Base-by-base conservation (phyloP, 2,113 vertebrate genomes). In the Trematomus loennbergii region DNA sequence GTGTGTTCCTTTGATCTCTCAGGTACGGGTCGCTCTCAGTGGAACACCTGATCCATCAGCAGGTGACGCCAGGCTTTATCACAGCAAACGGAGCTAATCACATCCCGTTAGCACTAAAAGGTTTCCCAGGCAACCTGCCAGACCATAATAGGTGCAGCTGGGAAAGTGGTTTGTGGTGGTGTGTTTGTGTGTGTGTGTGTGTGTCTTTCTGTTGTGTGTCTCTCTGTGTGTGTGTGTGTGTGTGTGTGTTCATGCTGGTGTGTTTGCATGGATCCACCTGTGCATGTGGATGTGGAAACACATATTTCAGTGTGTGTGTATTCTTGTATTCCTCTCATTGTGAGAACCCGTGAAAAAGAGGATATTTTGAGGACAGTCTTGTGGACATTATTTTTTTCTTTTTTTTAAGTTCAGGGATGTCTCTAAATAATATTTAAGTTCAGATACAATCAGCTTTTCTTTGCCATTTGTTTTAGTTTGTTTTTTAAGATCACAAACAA, bases 61-160 rank as follows among this genome's bases (percentile, higher is more conserved):
- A 75, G 61, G 66, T 61, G 70, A 83, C 17, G 75, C 33, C n/a
- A 0, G 4, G 77, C 78, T 75, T 80, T 7, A 72, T 68, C 73
- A 59, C 67, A 16, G 76, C 9, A 45, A 64, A 54, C 9, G 0
- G 72, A 71, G 78, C 55, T 78, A 86, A 92, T 91, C 83, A 88
- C 88, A 85, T 40, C 15, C 63, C 25, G 74, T 72, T 83, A 74
- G 88, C 71, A 62, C 77, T 89, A 79, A 91, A 91, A 81, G 77
- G 78, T 84, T 86, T 87, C 63, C 75, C 53, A 48, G 90, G 93
- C 86, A 84, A 77, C 67, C 79, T 58, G 89, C 84, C 82, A 87
- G 87, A 84, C 82, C 74, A 71, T 76, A 90, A 85, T 75, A 83
- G 77, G 60, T 75, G 25, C 25, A 54, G 48, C 48, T 48, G 62